Evolutionary conservation across 2,113 vertebrate genomes (phyloP), one percentile per base, ranked within the genome.

Genomic region (Vireo altiloquus): DNA sequence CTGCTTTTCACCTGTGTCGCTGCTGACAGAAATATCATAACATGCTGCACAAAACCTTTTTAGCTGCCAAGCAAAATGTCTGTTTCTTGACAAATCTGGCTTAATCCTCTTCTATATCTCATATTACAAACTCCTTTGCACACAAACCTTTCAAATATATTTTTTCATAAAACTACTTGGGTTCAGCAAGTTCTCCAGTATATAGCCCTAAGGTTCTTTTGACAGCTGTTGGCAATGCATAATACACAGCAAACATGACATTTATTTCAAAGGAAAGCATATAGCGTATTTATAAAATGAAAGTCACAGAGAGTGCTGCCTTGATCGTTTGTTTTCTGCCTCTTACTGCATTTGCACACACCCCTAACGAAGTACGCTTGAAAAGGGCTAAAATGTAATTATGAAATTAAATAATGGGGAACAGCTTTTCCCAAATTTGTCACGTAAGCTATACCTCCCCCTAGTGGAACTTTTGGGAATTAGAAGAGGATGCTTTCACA

Each of bases 11-110:
- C 86, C 89, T 84, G 88, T 84, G 77, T 79, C 2, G 0, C 53
- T 72, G 61, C 63, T 96, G 96, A 96, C 89, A 94, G 82, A 27
- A 85, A 69, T 91, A 91, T 75, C 22, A 5, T 88, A 96, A 91
- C 89, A 89, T 47, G 64, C 81, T 74, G 65, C 76, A 82, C 61
- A 94, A 92, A 95, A 93, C 66, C 92, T 91, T 87, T 94, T 86
- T 76, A 94, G n/a, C 86, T 94, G 85, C 82, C 74, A 94, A 96
- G 70, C 79, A 95, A 96, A 96, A 94, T 59, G 68, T 86, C 83
- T 94, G 79, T 83, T 90, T 95, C 90, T 95, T 95, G 64, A 90
- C 89, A 95, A 95, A 96, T 87, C 87, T 90, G 92, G 54, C 82
- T 94, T 76, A 93, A 90, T 79, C 87, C 90, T 95, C 93, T 90